Conservation (phyloP, 1,140 invertebrate genomes). For the Hyphantria cunea region DNA sequence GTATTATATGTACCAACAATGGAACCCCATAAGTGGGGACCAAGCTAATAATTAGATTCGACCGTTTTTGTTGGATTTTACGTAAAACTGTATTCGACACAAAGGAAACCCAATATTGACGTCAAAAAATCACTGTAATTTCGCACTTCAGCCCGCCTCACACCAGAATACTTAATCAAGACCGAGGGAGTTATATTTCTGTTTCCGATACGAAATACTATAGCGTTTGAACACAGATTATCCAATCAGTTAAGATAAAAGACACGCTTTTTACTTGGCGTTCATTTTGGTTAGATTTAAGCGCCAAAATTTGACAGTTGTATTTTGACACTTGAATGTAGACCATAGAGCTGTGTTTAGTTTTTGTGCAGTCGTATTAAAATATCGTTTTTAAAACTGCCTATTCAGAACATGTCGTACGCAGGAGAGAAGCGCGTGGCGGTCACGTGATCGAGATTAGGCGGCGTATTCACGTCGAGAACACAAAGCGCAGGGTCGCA, state of each 20-base stretch:
- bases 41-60: constrained; percentile 72
- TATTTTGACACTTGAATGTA: constrained; percentile 40
- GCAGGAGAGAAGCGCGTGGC: constrained; percentile 65
- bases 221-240: constrained; percentile 80
- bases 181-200: constrained; percentile 71
- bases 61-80: constrained; percentile 65
- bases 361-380: constrained; percentile 18
- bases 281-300: constrained; percentile 42
- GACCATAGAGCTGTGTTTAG: constrained; percentile 39
- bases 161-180: constrained; percentile 73
- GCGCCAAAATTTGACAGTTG: constrained; percentile 51
- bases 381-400: constrained; percentile 49
- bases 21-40: constrained; percentile 39
- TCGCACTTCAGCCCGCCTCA: constrained; percentile 53
- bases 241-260: constrained; percentile 81
- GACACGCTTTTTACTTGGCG: constrained; percentile 67
- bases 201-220: constrained; percentile 79
- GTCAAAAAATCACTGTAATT: constrained; percentile 79
- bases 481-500: constrained; percentile 66
- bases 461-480: constrained; percentile 69
- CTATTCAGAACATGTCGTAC: constrained; percentile 60
- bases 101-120: constrained; percentile 64
- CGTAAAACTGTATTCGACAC: constrained; percentile 59
- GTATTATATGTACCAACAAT: constrained; percentile 25
- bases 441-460: constrained; percentile 77